A percentile compares a stretch with the other conserved stretches of the same genome.
phyloP scores from a whole-genome alignment of 2,888 invertebrate species.

The Buathra laborator region DNA sequence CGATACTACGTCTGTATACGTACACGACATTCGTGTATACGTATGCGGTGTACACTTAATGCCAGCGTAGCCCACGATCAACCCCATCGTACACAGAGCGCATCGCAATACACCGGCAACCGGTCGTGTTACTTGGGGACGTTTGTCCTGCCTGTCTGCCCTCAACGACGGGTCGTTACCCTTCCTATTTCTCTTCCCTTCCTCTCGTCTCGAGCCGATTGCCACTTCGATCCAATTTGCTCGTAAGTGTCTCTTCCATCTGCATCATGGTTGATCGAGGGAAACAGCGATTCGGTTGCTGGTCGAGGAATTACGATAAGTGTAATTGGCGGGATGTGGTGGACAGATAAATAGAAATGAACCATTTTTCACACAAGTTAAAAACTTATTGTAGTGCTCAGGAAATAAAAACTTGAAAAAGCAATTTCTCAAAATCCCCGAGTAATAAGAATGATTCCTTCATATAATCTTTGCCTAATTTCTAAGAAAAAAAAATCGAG shows the following conservation, averaged over 20 bases:
- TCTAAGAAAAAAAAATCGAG: too few relatives aligned
- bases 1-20: slow-evolving; percentile 8
- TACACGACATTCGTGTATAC: neutral
- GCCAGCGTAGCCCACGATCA: neutral
- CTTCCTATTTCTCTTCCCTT: slow-evolving; percentile 17
- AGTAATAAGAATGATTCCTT: too few relatives aligned
- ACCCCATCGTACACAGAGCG: slow-evolving; percentile 38
- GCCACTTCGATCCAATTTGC: slow-evolving; percentile 56
- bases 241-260: slow-evolving; percentile 46
- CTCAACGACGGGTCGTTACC: slow-evolving; percentile 67
- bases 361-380: too few relatives aligned
- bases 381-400: too few relatives aligned
- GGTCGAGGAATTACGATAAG: slow-evolving; percentile 17
- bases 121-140: slow-evolving; percentile 52
- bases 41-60: slow-evolving; percentile 13
- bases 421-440: too few relatives aligned
- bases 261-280: slow-evolving; percentile 2
- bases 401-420: too few relatives aligned
- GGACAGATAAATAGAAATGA: neutral
- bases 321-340: neutral
- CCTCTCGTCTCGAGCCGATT: slow-evolving; percentile 48
- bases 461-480: too few relatives aligned
- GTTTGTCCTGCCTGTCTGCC: slow-evolving; percentile 69
- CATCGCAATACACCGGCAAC: slow-evolving; percentile 22
- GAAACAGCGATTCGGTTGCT: neutral